A percentile compares a stretch with the other conserved stretches of the same genome.
Evolutionary conservation across 2,797 vertebrate species (phyloP).

Genomic region (Lithobates pipiens): DNA sequence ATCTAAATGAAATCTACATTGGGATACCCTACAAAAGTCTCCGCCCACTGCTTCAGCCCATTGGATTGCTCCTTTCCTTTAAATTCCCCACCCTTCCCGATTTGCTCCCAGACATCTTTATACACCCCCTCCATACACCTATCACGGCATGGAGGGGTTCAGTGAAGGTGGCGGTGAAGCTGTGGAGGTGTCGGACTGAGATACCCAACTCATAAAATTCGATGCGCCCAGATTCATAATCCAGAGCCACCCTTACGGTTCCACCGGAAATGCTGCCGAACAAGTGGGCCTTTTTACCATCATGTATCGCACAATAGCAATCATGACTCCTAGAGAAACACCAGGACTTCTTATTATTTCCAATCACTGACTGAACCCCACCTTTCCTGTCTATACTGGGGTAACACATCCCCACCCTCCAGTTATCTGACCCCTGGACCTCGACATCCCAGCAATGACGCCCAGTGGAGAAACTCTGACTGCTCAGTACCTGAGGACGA

Average conservation of each 20-base stretch:
- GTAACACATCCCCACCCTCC: background rate
- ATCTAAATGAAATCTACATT: too few relatives aligned
- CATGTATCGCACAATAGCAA: background rate
- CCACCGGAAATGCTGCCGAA: background rate
- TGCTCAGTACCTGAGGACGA: background rate
- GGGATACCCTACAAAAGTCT: too few relatives aligned
- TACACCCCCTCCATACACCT: conserved; percentile 22
- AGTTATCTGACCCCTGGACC: background rate
- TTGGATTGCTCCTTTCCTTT: too few relatives aligned
- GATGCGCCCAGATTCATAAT: conserved; percentile 22
- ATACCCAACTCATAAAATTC: conserved; percentile 28
- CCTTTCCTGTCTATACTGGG: background rate
- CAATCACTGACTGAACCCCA: background rate
- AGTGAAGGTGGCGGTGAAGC: conserved; percentile 36
- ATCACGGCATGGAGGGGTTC: conserved; percentile 28
- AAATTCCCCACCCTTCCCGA: too few relatives aligned
- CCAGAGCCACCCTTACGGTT: conserved; percentile 16
- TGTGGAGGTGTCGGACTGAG: conserved; percentile 14
- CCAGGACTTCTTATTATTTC: conserved; percentile 2
- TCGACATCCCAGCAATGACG: background rate
- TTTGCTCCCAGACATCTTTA: background rate
- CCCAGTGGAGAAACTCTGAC: background rate
- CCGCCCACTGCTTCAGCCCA: too few relatives aligned
- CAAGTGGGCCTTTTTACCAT: background rate
- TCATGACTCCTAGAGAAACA: background rate